Conservation (phyloP, 2,113 vertebrate species). For the Ancistrus triradiatus region DNA sequence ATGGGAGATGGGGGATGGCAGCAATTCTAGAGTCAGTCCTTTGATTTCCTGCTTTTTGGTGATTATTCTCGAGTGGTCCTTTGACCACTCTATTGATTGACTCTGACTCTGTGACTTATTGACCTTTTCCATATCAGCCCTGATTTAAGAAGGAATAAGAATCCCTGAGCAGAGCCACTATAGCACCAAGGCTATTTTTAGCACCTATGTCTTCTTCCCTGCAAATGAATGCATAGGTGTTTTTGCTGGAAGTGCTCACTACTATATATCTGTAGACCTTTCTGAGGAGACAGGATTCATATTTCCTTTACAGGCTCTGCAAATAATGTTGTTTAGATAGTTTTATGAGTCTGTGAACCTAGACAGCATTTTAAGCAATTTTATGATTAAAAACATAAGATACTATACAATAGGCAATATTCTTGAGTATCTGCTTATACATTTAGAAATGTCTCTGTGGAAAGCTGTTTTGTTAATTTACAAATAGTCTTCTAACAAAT, state of each 20-base stretch:
- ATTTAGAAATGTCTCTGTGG: neutral
- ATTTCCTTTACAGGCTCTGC: neutral
- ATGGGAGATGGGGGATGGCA: too few relatives aligned
- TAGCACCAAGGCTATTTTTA: constrained; percentile 9
- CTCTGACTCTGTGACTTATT: constrained; percentile 48
- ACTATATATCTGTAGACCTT: too few relatives aligned
- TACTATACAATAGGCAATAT: too few relatives aligned
- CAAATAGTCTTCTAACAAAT: neutral
- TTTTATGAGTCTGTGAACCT: too few relatives aligned
- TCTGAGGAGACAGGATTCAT: neutral
- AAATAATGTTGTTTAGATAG: too few relatives aligned
- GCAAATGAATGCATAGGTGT: neutral
- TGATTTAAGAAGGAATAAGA: neutral
- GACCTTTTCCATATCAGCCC: constrained; percentile 28
- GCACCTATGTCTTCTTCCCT: neutral
- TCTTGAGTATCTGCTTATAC: too few relatives aligned
- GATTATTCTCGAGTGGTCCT: constrained; percentile 53
- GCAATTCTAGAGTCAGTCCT: too few relatives aligned
- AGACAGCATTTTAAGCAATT: too few relatives aligned
- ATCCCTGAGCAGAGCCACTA: neutral
- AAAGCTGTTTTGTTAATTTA: neutral
- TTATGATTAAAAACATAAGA: too few relatives aligned
- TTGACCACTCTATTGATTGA: constrained; percentile 55
- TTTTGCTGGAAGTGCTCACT: too few relatives aligned
- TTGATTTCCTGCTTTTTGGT: constrained; percentile 32